These are phyloP conservation scores for Heliconius eleuchia DNA, from an alignment of 1,140 invertebrate species.

Conservation along the genomic window DNA sequence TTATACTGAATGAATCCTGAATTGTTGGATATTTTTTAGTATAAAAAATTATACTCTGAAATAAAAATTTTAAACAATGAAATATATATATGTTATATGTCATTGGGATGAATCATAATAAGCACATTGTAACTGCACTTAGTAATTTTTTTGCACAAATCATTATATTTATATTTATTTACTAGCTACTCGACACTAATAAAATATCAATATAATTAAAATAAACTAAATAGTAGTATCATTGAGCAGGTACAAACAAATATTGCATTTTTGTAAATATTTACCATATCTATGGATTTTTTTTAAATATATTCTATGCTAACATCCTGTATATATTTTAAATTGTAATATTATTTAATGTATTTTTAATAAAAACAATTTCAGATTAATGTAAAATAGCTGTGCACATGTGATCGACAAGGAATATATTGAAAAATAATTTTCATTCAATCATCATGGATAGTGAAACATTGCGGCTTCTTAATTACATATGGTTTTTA, in stretches of 20 bases:
- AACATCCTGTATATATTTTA: neutral
- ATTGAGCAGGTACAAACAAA: neutral
- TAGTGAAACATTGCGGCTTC: conserved; percentile 67
- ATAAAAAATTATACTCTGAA: no score
- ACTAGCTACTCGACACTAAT: no score
- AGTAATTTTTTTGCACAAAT: conserved; percentile 18
- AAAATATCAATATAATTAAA: no score
- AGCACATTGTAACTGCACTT: conserved; percentile 14
- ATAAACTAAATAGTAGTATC: conserved; percentile 3
- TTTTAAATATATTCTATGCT: neutral
- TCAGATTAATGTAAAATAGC: conserved; percentile 68
- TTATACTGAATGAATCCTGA: no score
- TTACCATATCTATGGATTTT: neutral
- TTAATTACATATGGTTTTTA: conserved; percentile 34
- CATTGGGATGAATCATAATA: no score
- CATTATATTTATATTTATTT: conserved; percentile 10
- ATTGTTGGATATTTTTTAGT: no score
- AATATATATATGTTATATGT: no score
- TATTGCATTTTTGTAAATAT: neutral
- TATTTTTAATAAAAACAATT: conserved; percentile 18
- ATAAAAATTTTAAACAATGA: no score
- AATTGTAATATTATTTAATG: neutral
- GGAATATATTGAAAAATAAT: conserved; percentile 61
- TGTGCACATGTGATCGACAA: conserved; percentile 61
- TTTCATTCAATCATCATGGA: conserved; percentile 62